Evolutionary conservation across 2,888 invertebrate species (phyloP).

Genomic region (Cerastis leucographa): DNA sequence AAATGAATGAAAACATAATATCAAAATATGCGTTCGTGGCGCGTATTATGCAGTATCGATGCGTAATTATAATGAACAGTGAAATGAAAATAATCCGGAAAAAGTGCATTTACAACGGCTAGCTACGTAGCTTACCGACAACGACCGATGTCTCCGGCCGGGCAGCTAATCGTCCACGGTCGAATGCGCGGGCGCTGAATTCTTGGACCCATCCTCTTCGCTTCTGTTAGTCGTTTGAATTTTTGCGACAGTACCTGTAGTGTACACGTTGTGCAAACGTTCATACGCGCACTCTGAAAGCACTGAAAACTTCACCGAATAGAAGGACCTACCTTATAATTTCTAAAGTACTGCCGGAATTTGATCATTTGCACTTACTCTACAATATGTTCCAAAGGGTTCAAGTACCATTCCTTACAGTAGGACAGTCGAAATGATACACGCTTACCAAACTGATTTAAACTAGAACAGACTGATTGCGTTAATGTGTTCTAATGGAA

Average conservation of each 20-base stretch:
- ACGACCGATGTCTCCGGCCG: slow-evolving; percentile 28
- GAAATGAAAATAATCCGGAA: slow-evolving; percentile 39
- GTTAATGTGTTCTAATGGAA: not conserved
- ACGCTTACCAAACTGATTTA: not conserved
- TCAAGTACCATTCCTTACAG: not conserved
- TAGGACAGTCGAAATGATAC: not conserved
- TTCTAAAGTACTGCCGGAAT: slow-evolving; percentile 22
- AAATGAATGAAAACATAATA: slow-evolving; percentile 42
- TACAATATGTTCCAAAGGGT: not conserved
- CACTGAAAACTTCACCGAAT: slow-evolving; percentile 30
- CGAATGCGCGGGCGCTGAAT: slow-evolving; percentile 34
- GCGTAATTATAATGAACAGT: slow-evolving; percentile 11
- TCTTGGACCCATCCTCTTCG: slow-evolving; percentile 34
- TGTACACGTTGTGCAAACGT: slow-evolving; percentile 58
- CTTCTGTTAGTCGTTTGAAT: slow-evolving; percentile 48
- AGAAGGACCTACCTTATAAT: slow-evolving; percentile 26
- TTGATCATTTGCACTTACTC: not conserved
- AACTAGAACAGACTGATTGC: not conserved
- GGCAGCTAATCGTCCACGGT: slow-evolving; percentile 48
- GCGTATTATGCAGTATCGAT: not conserved
- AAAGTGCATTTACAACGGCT: slow-evolving; percentile 37
- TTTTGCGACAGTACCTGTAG: slow-evolving; percentile 59
- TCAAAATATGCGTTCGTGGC: slow-evolving; percentile 17
- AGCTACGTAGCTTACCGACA: slow-evolving; percentile 55
- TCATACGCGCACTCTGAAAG: slow-evolving; percentile 44